These are phyloP conservation scores for Agrochola lychnidis DNA, from an alignment of 2,888 invertebrate genomes.

Conservation along the genomic window DNA sequence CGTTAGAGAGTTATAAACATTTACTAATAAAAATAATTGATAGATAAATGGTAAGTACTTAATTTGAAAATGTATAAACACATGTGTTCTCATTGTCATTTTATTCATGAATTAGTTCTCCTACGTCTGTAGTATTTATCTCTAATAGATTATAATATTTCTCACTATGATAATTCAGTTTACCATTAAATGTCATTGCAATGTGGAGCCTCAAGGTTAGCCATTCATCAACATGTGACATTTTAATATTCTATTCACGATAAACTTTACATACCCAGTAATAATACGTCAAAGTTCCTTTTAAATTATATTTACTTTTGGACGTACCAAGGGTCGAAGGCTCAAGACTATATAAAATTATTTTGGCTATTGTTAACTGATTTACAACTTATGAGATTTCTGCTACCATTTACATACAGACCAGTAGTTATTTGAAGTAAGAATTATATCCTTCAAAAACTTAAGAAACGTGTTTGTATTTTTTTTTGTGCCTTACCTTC, in stretches of 20 bases:
- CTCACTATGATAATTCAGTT: slow-evolving; percentile 44
- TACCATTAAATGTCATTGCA: slow-evolving; percentile 58
- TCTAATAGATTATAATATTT: slow-evolving; percentile 38
- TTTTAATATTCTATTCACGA: slow-evolving; percentile 66
- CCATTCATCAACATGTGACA: slow-evolving; percentile 56
- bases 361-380: neutral
- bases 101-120: neutral
- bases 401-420: neutral
- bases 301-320: slow-evolving; percentile 32
- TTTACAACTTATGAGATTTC: slow-evolving; percentile 4
- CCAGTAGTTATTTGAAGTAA: neutral
- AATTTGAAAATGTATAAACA: neutral
- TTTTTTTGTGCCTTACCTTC: no score
- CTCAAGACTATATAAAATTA: neutral
- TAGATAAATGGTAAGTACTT: neutral
- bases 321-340: slow-evolving; percentile 4
- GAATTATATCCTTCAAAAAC: neutral
- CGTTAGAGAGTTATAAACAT: neutral
- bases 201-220: slow-evolving; percentile 66
- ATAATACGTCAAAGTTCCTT: slow-evolving; percentile 45
- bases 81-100: neutral
- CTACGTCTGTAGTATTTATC: slow-evolving; percentile 1
- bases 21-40: neutral
- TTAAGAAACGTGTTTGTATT: neutral
- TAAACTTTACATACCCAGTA: slow-evolving; percentile 38